Percentiles rank a stretch among this genome's conserved stretches.
Conservation (phyloP, 1,140 invertebrate species). For the Cydia fagiglandana region DNA sequence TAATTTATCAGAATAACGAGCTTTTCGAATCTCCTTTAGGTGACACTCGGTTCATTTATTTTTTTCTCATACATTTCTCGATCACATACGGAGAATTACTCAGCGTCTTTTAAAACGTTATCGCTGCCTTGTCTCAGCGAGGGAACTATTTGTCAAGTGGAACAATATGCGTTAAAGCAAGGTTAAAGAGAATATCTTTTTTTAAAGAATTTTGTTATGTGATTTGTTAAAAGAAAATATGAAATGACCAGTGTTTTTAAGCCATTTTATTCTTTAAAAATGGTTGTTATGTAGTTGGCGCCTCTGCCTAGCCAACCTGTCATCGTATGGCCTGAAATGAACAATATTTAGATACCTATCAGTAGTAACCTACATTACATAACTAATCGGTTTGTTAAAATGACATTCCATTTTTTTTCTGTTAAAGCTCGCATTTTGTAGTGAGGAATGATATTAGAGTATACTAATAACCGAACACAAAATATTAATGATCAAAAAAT, state of each 20-base stretch:
- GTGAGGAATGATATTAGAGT: background rate
- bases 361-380: no score
- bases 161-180: background rate
- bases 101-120: constrained; percentile 62
- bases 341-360: no score
- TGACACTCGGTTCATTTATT: constrained; percentile 74
- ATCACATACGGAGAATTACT: constrained; percentile 69
- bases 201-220: background rate
- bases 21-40: constrained; percentile 71
- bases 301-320: no score
- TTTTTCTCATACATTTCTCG: constrained; percentile 70
- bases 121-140: constrained; percentile 53
- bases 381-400: no score
- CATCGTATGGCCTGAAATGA: no score
- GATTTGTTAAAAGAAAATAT: no score
- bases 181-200: background rate
- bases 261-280: no score
- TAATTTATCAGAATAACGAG: constrained; percentile 74
- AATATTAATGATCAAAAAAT: background rate
- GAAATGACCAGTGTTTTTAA: no score
- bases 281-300: no score
- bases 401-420: no score
- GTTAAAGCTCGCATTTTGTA: no score
- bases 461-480: background rate
- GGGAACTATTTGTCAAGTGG: constrained; percentile 60